Percentiles rank a stretch among this genome's conserved stretches.
These are phyloP conservation scores for Nothocercus nigrocapillus DNA, from an alignment of 2,113 vertebrate species.

Conservation along the genomic window DNA sequence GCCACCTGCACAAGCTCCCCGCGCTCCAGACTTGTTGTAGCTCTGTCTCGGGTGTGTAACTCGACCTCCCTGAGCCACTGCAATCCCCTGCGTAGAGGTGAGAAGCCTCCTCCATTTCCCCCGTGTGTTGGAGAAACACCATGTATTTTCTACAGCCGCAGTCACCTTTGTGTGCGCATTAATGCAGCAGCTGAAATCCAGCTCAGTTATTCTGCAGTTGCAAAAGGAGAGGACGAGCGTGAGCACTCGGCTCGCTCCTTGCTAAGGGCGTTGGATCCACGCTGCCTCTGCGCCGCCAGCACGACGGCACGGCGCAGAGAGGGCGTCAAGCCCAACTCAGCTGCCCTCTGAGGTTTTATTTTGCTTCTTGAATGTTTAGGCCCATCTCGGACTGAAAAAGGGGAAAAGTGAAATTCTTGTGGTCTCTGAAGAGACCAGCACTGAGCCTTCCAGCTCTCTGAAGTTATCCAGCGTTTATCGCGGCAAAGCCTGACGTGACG, in stretches of 20 bases:
- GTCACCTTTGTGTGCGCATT: rapidly evolving
- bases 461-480: not conserved
- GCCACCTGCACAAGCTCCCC: too few relatives aligned
- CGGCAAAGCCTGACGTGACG: not conserved
- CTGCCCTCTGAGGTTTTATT: not conserved
- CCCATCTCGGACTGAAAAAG: not conserved
- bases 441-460: not conserved
- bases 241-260: too few relatives aligned
- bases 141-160: not conserved
- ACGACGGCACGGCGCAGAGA: not conserved
- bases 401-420: not conserved
- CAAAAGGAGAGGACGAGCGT: not conserved
- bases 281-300: not conserved
- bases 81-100: not conserved
- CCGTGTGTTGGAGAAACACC: not conserved
- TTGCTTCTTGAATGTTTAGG: not conserved
- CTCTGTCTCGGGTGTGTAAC: rapidly evolving
- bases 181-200: not conserved
- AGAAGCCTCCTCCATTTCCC: not conserved
- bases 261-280: too few relatives aligned
- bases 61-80: rapidly evolving
- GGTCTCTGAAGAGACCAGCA: not conserved
- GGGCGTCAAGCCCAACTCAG: not conserved
- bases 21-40: too few relatives aligned
- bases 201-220: not conserved